These are phyloP conservation scores for Dicaeum eximium DNA, from an alignment of 2,113 vertebrate genomes.

Conservation along the genomic window DNA sequence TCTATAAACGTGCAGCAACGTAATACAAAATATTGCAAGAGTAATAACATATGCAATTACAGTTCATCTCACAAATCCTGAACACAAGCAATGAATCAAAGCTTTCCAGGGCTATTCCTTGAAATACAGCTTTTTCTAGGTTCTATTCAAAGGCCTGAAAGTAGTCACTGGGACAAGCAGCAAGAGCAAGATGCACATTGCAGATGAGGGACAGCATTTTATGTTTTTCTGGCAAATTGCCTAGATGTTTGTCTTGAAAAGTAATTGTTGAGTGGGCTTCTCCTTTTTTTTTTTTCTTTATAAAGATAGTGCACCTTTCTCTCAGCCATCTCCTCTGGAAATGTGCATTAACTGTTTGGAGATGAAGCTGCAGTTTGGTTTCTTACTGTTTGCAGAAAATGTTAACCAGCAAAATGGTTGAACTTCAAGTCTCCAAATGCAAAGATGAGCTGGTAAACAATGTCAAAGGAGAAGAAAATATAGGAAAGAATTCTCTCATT, in stretches of 20 bases:
- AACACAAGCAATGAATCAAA: conserved; percentile 50
- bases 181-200: not conserved
- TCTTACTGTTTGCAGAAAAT: not conserved
- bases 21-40: conserved; percentile 52
- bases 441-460: not conserved
- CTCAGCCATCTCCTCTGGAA: not conserved
- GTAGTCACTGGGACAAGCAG: not conserved
- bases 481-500: not conserved
- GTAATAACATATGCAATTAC: conserved; percentile 47
- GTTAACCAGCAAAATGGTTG: not conserved
- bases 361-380: not conserved
- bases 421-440: not conserved
- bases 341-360: not conserved
- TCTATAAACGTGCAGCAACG: conserved; percentile 41
- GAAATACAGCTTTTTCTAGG: not conserved
- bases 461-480: not conserved
- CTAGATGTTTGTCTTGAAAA: conserved; percentile 53
- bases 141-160: not conserved
- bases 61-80: conserved; percentile 33
- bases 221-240: conserved; percentile 16
- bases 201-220: conserved; percentile 12
- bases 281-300: not conserved
- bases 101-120: conserved; percentile 5
- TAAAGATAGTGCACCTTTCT: not conserved
- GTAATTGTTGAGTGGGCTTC: conserved; percentile 36